These are phyloP conservation scores for Oncorhynchus nerka DNA, from an alignment of 2,113 vertebrate species.

Conservation along the genomic window DNA sequence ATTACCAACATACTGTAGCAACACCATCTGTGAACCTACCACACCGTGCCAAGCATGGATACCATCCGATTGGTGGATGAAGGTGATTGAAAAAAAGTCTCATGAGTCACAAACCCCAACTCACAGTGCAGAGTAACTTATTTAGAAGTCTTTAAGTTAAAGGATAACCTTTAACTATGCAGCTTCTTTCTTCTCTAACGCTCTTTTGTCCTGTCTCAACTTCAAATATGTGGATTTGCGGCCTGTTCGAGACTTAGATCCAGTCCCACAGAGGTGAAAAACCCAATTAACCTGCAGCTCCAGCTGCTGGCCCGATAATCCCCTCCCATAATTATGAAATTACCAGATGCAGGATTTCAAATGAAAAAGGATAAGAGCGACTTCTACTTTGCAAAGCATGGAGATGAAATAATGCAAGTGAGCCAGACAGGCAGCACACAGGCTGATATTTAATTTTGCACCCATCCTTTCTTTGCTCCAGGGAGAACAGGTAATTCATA, in stretches of 20 bases:
- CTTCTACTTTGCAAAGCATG: conserved; percentile 43
- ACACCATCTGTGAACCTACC: conserved; percentile 34
- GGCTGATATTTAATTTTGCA: conserved; percentile 48
- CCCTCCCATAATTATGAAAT: conserved; percentile 77
- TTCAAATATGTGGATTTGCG: conserved; percentile 69
- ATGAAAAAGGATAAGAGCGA: conserved; percentile 68
- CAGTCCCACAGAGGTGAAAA: conserved; percentile 73
- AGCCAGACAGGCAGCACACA: conserved; percentile 42
- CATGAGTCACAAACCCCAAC: conserved; percentile 57
- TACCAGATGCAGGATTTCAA: conserved; percentile 76
- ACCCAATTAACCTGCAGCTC: conserved; percentile 77
- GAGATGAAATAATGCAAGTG: conserved; percentile 63
- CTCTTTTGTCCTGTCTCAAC: conserved; percentile 70
- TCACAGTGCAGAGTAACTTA: conserved; percentile 59
- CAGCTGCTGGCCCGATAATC: conserved; percentile 72
- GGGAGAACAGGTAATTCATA: conserved; percentile 7
- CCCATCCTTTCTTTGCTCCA: background rate
- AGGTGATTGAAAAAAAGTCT: conserved; percentile 52
- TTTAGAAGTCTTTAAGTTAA: conserved; percentile 62
- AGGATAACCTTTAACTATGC: conserved; percentile 59
- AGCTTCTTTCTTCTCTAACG: conserved; percentile 55
- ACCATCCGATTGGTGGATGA: conserved; percentile 33
- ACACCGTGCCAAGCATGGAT: conserved; percentile 59
- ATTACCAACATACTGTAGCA: conserved; percentile 46
- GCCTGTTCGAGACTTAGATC: conserved; percentile 71